Evolutionary conservation across 2,797 vertebrate species (phyloP), one percentile per base, ranked within the genome.

Genomic region (Tamandua tetradactyla): DNA sequence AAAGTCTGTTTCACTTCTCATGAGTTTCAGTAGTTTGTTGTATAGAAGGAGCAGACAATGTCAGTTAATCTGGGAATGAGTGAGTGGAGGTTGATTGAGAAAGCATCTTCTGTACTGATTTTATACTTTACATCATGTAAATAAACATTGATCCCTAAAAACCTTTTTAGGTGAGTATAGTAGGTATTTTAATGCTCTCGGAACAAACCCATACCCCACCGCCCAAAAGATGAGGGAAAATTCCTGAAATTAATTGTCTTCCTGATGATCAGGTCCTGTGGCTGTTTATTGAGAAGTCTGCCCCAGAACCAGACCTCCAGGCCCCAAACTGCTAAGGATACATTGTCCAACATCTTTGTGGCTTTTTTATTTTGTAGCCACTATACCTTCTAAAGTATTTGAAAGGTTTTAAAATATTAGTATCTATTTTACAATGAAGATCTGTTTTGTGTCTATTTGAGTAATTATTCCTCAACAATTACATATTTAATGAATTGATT

Each of bases 401-500:
- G 66, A 71, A 68, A 89, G 23, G 13, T 82, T 94, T 74, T 44
- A 59, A 88, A 95, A 69, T 83, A 93, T 74, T 78, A 27, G 0
- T 76, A 61, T 7, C 13, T 94, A 7, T 81, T 62, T 87, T 96
- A 32, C 64, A 92, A 64, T 92, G 14, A 93, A 52, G 68, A 94
- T 91, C 94, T 96, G n/a, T 52, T 94, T 55, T 40, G 4, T 75
- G 86, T 59, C 91, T 44, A 18, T 96, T 74, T 7, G 0, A 95
- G 35, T 96, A 79, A 66, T 92, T 6, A 2, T 92, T 97, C 47
- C 23, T 96, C 81, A 61, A 13, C 92, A 95, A 85, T 68, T 49
- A 22, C 30, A n/a, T 97, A 96, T 93, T 90, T 93, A 76, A 57
- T 96, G 22, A 95, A 72, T 83, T 95, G 66, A 95, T 95, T 87